phyloP scores from a whole-genome alignment of 2,113 vertebrate genomes.

The Scomber japonicus region DNA sequence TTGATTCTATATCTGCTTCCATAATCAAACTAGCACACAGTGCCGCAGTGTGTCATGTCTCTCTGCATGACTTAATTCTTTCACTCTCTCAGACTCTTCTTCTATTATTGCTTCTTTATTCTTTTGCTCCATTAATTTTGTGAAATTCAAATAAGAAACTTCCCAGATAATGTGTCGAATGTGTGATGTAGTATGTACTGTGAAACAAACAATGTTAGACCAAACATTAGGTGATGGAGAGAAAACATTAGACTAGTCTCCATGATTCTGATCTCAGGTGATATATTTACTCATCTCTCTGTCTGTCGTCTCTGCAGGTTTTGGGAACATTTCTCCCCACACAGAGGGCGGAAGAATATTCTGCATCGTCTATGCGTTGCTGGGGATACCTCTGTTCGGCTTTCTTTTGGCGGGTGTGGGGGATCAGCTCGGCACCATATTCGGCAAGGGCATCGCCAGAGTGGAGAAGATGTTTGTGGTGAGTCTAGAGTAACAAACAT shows the following conservation, averaged over 20 bases:
- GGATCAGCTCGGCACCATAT: constrained; percentile 96
- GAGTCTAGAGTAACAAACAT: constrained; percentile 73
- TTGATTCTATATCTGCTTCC: too few species aligned
- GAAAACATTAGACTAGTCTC: too few species aligned
- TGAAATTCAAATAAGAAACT: neutral
- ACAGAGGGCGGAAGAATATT: constrained; percentile 96
- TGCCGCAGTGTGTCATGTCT: too few species aligned
- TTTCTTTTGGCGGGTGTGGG: constrained; percentile 96
- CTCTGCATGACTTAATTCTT: too few species aligned
- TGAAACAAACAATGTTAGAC: neutral
- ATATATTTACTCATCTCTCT: neutral
- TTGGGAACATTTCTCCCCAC: constrained; percentile 96
- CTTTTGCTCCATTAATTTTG: too few species aligned
- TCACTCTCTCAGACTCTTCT: too few species aligned
- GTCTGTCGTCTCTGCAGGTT: constrained; percentile 84
- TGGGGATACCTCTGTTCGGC: constrained; percentile 96
- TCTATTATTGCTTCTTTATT: too few species aligned
- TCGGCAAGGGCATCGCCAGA: constrained; percentile 95
- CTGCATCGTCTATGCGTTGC: constrained; percentile 95
- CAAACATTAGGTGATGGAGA: too few species aligned
- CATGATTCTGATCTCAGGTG: neutral
- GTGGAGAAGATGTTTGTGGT: constrained; percentile 97
- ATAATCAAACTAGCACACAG: too few species aligned
- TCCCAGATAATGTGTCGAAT: neutral
- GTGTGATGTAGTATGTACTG: neutral